phyloP scores from a whole-genome alignment of 2,113 vertebrate genomes.

The Centrocercus urophasianus region DNA sequence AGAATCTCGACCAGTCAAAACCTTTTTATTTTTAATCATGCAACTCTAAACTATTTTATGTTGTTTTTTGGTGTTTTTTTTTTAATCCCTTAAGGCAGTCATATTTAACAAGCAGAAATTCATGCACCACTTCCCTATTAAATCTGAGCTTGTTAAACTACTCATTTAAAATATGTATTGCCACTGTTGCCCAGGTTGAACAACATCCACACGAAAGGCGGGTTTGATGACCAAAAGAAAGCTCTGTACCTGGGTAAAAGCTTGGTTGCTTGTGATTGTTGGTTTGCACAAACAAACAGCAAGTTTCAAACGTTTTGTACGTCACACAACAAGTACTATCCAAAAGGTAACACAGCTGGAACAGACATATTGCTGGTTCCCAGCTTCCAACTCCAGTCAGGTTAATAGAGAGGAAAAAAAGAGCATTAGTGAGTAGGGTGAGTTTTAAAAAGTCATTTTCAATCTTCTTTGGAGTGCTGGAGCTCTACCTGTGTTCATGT shows the following conservation, averaged over 20 bases:
- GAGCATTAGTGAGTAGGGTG: background rate
- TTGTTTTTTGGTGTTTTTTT: background rate
- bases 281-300: background rate
- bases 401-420: background rate
- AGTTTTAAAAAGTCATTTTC: background rate
- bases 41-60: background rate
- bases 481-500: background rate
- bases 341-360: background rate
- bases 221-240: background rate
- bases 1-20: conserved; percentile 22
- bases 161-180: background rate
- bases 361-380: background rate
- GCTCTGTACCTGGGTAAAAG: background rate
- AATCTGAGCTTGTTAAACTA: background rate
- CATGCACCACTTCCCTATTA: background rate
- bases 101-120: conserved; percentile 16
- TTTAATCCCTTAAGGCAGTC: background rate
- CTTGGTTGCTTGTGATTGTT: background rate
- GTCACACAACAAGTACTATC: background rate
- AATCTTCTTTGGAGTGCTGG: background rate
- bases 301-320: background rate
- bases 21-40: conserved; percentile 21
- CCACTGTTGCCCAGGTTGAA: background rate
- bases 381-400: background rate
- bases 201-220: background rate